phyloP scores from a whole-genome alignment of 2,888 invertebrate species.

The Ectemnius lituratus region DNA sequence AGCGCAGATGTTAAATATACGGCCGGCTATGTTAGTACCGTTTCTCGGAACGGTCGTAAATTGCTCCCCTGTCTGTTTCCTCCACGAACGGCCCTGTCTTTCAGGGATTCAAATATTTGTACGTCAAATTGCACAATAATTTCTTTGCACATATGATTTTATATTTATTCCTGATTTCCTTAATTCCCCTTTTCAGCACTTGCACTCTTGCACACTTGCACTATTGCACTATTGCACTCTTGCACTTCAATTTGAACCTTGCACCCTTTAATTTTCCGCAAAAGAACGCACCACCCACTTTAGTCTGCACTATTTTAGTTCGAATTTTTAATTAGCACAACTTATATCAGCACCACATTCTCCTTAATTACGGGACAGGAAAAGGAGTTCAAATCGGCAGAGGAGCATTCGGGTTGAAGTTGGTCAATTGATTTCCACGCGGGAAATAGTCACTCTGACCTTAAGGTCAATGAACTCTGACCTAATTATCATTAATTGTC shows the following conservation, averaged over 20 bases:
- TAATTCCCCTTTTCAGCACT: too few relatives aligned
- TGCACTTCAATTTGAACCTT: too few relatives aligned
- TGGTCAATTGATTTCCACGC: slow-evolving; percentile 60
- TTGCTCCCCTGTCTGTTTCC: slow-evolving; percentile 50
- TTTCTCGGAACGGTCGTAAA: slow-evolving; percentile 27
- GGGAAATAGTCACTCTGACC: slow-evolving; percentile 45
- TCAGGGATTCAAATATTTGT: slow-evolving; percentile 3
- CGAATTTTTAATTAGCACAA: background rate
- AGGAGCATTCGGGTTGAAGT: slow-evolving; percentile 39
- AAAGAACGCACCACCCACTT: background rate
- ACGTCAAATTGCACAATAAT: background rate
- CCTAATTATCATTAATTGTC: slow-evolving; percentile 61
- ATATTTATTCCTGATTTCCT: too few relatives aligned
- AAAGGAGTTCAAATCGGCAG: slow-evolving; percentile 49
- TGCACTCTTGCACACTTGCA: too few relatives aligned
- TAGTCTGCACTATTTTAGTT: slow-evolving; percentile 8
- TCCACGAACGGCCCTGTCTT: background rate
- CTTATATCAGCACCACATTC: too few relatives aligned
- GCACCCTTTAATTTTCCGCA: too few relatives aligned
- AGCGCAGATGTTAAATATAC: slow-evolving; percentile 14
- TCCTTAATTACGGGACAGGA: too few relatives aligned
- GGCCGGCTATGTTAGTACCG: slow-evolving; percentile 25
- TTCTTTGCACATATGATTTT: too few relatives aligned
- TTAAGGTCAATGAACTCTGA: slow-evolving; percentile 31
- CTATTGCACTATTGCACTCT: too few relatives aligned